Evolutionary conservation across 2,113 vertebrate species (phyloP), one percentile per base, ranked within the genome.

Genomic region (Neolamprologus longior): DNA sequence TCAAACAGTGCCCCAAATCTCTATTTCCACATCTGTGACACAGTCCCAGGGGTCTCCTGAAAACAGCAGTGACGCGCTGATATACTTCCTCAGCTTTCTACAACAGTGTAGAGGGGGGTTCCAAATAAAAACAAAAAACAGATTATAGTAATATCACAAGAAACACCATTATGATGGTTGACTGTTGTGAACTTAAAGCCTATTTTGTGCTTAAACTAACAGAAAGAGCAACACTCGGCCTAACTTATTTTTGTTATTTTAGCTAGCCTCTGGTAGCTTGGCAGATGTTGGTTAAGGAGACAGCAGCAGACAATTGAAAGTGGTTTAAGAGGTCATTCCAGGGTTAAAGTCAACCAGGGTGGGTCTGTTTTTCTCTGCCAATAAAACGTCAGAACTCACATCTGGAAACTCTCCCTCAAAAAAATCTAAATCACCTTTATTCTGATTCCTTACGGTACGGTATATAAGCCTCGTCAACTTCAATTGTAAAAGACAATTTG

Each of bases 21-120:
- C 81, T 85, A 19, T 82, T 82, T 87, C 42, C 55, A 89, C 88
- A 90, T 90, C 89, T 92, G 88, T 90, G 81, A 88, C 73, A 61
- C 37, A 19, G 42, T 89, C 92, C 85, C 90, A 21, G 7, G 68
- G 87, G 85, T 57, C 8, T 14, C 54, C 42, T 71, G 57, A 78
- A 87, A 91, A 88, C n/a, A 28, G 31, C 21, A n/a, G 66, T 80
- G 85, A 89, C 4, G 26, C 5, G 6, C 63, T 15, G 66, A 76
- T 61, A 90, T 68, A 79, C 35, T 81, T 63, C 45, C 15, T 37
- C 45, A 68, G 33, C 10, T 71, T 37, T 12, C 3, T 35, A 37
- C 35, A 80, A 8, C 54, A 61, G 33, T 33, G 19, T 24, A 17
- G 40, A 83, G 42, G 28, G 42, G 68, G 28, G 26, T 52, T 88